Evolutionary conservation across 2,888 invertebrate genomes (phyloP).

Genomic region (Lepas anatifera): DNA sequence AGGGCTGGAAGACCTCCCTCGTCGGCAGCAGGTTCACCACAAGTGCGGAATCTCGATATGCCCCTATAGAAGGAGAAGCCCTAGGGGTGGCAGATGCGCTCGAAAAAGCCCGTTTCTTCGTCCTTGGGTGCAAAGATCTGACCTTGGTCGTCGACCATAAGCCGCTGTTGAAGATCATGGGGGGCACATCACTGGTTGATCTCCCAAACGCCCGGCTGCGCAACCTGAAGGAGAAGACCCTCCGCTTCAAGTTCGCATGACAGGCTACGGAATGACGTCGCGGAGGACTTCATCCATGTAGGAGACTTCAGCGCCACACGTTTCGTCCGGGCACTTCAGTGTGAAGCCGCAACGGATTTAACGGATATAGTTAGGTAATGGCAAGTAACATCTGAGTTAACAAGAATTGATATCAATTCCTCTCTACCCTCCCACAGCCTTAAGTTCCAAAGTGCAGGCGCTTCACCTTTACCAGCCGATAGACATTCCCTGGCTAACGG

Average conservation of each 20-base stretch:
- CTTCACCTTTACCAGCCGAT: too few species aligned
- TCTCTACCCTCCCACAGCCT: too few species aligned
- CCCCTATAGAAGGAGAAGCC: slow-evolving; percentile 16
- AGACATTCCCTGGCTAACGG: too few species aligned
- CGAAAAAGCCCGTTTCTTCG: slow-evolving; percentile 8
- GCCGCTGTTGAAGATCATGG: slow-evolving; percentile 16
- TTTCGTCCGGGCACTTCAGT: too few species aligned
- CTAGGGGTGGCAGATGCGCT: slow-evolving; percentile 15
- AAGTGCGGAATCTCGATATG: neutral
- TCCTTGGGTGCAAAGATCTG: slow-evolving; percentile 16
- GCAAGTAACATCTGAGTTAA: too few species aligned
- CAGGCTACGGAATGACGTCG: too few species aligned
- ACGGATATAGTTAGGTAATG: too few species aligned
- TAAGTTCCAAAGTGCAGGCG: too few species aligned
- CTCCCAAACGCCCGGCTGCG: slow-evolving; percentile 12
- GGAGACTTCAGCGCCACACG: too few species aligned
- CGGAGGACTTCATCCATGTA: too few species aligned
- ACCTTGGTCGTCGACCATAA: slow-evolving; percentile 17
- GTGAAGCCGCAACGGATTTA: too few species aligned
- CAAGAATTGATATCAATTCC: too few species aligned
- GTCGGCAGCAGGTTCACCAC: slow-evolving; percentile 13
- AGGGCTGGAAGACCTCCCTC: slow-evolving; percentile 15
- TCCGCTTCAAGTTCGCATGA: slow-evolving; percentile 16
- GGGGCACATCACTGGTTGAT: neutral
- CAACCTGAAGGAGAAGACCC: slow-evolving; percentile 6